Evolutionary conservation across 2,797 vertebrate species (phyloP).

Genomic region (Poeciliopsis gracilis): DNA sequence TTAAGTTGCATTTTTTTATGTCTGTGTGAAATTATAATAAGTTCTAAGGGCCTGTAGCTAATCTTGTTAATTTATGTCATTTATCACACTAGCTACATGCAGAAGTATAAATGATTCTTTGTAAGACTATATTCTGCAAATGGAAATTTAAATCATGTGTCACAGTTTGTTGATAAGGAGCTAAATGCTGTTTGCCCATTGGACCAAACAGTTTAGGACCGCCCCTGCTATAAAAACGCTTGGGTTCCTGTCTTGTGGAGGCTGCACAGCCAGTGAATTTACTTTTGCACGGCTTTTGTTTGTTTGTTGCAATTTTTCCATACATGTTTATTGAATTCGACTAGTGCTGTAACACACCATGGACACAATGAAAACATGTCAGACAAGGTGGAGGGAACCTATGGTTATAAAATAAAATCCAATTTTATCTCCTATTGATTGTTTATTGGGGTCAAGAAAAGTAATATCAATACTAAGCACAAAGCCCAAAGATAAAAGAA

Average conservation of each 20-base stretch:
- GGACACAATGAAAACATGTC: conserved; percentile 37
- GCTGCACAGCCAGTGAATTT: conserved; percentile 36
- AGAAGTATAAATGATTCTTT: too few species aligned
- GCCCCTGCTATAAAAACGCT: neutral
- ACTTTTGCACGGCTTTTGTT: conserved; percentile 24
- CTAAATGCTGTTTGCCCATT: too few species aligned
- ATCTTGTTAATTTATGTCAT: too few species aligned
- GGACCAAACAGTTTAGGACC: too few species aligned
- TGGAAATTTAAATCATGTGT: too few species aligned
- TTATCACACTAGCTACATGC: too few species aligned
- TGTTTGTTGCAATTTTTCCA: conserved; percentile 57
- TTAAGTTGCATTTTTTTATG: too few species aligned
- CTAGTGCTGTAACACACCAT: conserved; percentile 44
- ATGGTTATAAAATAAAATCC: conserved; percentile 43
- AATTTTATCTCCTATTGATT: conserved; percentile 35
- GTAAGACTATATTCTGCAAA: too few species aligned
- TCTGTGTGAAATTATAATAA: too few species aligned
- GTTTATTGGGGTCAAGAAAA: neutral
- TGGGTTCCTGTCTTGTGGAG: conserved; percentile 19
- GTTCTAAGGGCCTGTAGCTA: too few species aligned
- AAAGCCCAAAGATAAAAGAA: neutral
- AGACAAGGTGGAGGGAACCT: conserved; percentile 27
- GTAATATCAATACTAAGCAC: neutral
- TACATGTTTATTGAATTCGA: conserved; percentile 59
- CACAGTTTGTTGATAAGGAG: too few species aligned